These are phyloP conservation scores for Halocaridina rubra DNA, from an alignment of 2,888 invertebrate species.

Conservation along the genomic window DNA sequence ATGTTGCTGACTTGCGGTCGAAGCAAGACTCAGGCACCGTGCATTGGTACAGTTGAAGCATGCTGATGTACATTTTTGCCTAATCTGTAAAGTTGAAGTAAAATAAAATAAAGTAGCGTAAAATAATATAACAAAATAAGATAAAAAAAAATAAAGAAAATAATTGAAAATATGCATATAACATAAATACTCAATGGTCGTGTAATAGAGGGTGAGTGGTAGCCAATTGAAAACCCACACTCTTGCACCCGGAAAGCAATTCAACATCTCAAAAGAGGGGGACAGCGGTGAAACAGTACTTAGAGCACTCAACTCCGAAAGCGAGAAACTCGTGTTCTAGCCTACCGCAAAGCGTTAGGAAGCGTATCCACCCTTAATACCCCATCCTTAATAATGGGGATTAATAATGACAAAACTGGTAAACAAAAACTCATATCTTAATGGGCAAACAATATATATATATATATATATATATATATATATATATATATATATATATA, in stretches of 20 bases:
- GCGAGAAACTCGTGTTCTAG: too few species aligned
- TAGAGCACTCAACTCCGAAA: too few species aligned
- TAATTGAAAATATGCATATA: not conserved
- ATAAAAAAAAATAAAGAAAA: too few species aligned
- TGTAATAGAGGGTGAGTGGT: too few species aligned
- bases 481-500: not conserved
- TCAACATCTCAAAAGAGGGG: too few species aligned
- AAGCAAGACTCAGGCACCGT: not conserved
- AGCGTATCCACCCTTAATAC: not conserved
- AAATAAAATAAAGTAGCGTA: too few species aligned
- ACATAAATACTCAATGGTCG: too few species aligned
- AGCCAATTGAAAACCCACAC: too few species aligned
- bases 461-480: not conserved
- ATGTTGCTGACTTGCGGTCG: not conserved
- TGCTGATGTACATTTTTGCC: not conserved
- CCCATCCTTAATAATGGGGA: too few species aligned
- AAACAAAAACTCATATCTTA: not conserved
- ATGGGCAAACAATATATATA: not conserved
- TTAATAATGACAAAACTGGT: not conserved
- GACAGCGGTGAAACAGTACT: not conserved
- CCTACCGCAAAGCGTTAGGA: too few species aligned
- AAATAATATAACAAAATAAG: too few species aligned
- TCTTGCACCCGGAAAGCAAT: not conserved
- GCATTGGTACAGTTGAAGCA: not conserved
- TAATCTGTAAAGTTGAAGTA: not conserved